Base-by-base conservation (phyloP, 2,797 vertebrate species). In the Manis crassicaudata region DNA sequence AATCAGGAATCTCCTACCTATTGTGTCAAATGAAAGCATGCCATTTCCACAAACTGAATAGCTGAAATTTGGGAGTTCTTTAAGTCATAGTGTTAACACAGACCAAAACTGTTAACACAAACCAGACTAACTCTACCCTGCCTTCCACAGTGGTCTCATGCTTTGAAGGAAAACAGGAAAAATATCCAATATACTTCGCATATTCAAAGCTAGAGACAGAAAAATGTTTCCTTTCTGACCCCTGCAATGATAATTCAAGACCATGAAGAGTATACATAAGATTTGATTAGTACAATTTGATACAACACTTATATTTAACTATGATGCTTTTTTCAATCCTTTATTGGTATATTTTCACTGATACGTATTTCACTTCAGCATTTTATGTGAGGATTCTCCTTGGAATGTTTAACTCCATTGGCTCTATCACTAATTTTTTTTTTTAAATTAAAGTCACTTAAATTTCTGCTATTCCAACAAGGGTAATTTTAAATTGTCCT, bases 1-100 rank as follows among this genome's bases (percentile, higher is more conserved):
- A 94, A 97, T 96, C 73, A 92, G 87, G 73, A 97, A 92, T 72
- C 37, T 96, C 77, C 87, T 58, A 95, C 62, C 50, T 85, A 70
- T 20, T 85, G 56, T 56, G 68, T 77, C 95, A 93, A 96, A 94
- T 20, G 13, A 97, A 97, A 91, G 56, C n/a, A 72, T 63, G 40
- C 32, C 89, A 87, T 84, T 94, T 82, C 58, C 90, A 87, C 62
- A 96, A 73, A 92, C 21, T 23, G 7, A 90, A 76, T 10, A 76
- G 32, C 7, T 94, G 72, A 95, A 95, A 94, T 92, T 73, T 81
- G 56, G 75, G 70, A 50, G 32, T 89, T 92, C 52, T 75, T 65
- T 60, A 92, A 93, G 29, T 82, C 37, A 80, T 16, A 68, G 2
- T 73, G 23, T 84, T 88, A 95, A 95, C 50, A 80, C 43, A 92